Evolutionary conservation across 2,113 vertebrate species (phyloP), one percentile per base, ranked within the genome.

Genomic region (Xiphophorus hellerii): DNA sequence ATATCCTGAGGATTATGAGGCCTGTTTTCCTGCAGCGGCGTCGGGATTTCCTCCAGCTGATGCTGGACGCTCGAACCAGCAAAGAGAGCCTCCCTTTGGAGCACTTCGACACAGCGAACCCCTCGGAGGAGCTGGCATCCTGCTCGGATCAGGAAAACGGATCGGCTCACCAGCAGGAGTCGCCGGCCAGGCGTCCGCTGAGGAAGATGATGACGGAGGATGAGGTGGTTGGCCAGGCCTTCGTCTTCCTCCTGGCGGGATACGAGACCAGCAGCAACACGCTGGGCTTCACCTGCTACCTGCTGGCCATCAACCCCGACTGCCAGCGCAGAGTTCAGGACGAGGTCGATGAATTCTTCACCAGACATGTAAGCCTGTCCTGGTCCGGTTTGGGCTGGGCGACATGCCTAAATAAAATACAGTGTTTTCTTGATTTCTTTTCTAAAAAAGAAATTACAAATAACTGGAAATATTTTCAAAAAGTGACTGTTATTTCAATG

Each of bases 11-110:
- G 14, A 27, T 37, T 11, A 67, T 39, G 15, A 25, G 7, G 10
- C 17, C 1, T 44, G 87, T 22, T 51, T 12, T 73, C 77, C 62
- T 15, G 25, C 67, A 99, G 97, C 95, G 96, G n/a, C 95, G 95
- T 17, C 91, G 93, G 63, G 97, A 99, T 84, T 98, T 99, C 85
- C 96, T 99, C 8, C 97, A 99, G 90, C 87, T 97, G 85, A 94
- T 98, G 93, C 93, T 99, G 3, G 97, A 99, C 0, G 93, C 94
- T 3, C 81, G 93, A 0, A 65, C 73, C 29, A 90, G 84, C 1
- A 58, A 84, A 3, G 72, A 91, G 71, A 51, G 48, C 0, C 78
- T 90, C 30, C 88, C 91, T 0, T 11, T 93, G 7, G 92, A 92
- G 4, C 72, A 91, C 74, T 96, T 94, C 2, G 95, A 93, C 76